These are phyloP conservation scores for Merops nubicus DNA, from an alignment of 2,113 vertebrate genomes.

Conservation along the genomic window DNA sequence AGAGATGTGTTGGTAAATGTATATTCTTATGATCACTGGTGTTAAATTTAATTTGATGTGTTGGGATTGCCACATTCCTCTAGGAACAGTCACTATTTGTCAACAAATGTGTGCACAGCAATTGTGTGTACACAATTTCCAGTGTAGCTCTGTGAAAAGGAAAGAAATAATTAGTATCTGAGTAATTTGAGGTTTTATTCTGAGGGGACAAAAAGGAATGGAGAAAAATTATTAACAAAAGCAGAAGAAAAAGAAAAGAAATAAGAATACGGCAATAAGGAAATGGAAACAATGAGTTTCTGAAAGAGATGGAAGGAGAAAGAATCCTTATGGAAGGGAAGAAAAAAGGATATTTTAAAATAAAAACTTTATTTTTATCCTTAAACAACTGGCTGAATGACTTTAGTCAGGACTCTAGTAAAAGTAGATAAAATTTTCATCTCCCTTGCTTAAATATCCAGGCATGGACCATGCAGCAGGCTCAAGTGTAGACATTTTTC, in stretches of 20 bases:
- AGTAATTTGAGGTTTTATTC: background rate
- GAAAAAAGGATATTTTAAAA: background rate
- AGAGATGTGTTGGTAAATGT: background rate
- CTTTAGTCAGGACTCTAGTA: background rate
- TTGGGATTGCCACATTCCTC: background rate
- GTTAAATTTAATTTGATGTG: background rate
- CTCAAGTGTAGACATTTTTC: background rate
- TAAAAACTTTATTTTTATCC: background rate
- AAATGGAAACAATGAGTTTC: background rate
- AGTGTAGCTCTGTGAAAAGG: background rate
- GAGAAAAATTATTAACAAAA: too few species aligned
- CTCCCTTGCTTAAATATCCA: background rate
- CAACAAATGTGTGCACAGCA: background rate
- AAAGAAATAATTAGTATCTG: background rate
- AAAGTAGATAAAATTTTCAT: background rate
- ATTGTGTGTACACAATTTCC: background rate
- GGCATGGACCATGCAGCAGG: accelerated
- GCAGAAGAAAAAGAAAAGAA: background rate
- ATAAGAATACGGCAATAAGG: background rate
- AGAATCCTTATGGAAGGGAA: background rate
- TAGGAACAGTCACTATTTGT: background rate
- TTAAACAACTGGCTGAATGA: background rate
- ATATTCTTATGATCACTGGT: background rate
- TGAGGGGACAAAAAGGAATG: background rate
- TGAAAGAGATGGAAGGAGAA: background rate